Evolutionary conservation across 1,140 invertebrate species (phyloP).

Genomic region (Wiebesia pumilae): DNA sequence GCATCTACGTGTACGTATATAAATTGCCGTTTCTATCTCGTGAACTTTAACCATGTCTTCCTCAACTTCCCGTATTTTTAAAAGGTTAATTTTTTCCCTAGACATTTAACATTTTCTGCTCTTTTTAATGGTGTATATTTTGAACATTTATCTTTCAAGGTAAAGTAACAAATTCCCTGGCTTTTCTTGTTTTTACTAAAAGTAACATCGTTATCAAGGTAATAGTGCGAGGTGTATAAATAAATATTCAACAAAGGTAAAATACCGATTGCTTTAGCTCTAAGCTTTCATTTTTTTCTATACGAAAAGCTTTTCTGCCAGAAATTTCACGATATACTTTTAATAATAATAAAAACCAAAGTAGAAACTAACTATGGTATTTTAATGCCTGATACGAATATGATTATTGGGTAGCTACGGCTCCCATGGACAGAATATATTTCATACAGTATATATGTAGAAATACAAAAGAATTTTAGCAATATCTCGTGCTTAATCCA

Average conservation of each 20-base stretch:
- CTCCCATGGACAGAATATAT: not conserved
- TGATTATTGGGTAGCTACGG: not conserved
- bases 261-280: not conserved
- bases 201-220: not conserved
- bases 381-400: not conserved
- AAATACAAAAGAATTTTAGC: too few species aligned
- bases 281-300: not conserved
- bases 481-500: too few species aligned
- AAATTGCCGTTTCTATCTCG: slow-evolving; percentile 7
- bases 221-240: not conserved
- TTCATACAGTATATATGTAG: too few species aligned
- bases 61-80: slow-evolving; percentile 6
- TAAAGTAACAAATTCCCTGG: not conserved
- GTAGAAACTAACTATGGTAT: not conserved
- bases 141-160: not conserved
- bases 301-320: not conserved
- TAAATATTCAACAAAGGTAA: not conserved
- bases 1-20: not conserved
- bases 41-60: not conserved
- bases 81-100: slow-evolving; percentile 4
- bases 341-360: not conserved
- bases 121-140: not conserved
- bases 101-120: slow-evolving; percentile 19
- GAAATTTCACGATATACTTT: not conserved
- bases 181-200: not conserved